Evolutionary conservation across 2,888 invertebrate species (phyloP), one percentile per base, ranked within the genome.

Genomic region (Homarus gammarus): DNA sequence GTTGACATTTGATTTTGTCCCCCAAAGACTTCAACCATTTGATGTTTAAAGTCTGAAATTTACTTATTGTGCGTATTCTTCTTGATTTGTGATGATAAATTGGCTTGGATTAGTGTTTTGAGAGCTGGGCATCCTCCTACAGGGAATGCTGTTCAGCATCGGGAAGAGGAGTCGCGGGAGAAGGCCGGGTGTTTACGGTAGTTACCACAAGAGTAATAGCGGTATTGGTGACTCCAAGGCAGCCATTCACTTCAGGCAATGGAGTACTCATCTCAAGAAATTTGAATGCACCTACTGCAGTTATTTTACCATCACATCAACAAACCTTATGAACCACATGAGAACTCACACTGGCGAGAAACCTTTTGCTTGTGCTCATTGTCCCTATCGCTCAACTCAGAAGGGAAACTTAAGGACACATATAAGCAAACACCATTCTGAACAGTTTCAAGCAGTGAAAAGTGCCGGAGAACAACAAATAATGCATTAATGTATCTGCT

Each of bases 51-150:
- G 40, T 64, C 27, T 61, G 64, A 22, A 61, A 38, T 51, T 27
- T 78, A 12, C 8, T 73, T n/a, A 40, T 27, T 61, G 83, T 83
- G 64, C 22, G 68, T 44, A n/a, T 49, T 40, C 33, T 70, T 22
- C 27, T 44, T 68, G 38, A 82, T 68, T 81, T 68, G 18, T 72
- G 40, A 49, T 49, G 31, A 51, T 83, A 72, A 83, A 70, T 72
- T 83, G 72, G 83, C 70, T 72, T 72, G 44, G 72, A 33, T 72
- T 18, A 51, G 70, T 38, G 68, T 82, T 82, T 81, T 87, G 72
- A 87, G 87, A 87, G 87, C 81, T 87, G 82, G 75, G 81, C 87
- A 72, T 87, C 87, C 87, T 87, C 81, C 87, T 56, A 81, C 87
- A 87, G 87, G 87, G 49, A 36, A 40, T 75, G 81, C 61, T 33